Percentiles rank a stretch among this genome's conserved stretches.
Evolutionary conservation across 2,113 vertebrate species (phyloP).

Genomic region (Nematolebias whitei): DNA sequence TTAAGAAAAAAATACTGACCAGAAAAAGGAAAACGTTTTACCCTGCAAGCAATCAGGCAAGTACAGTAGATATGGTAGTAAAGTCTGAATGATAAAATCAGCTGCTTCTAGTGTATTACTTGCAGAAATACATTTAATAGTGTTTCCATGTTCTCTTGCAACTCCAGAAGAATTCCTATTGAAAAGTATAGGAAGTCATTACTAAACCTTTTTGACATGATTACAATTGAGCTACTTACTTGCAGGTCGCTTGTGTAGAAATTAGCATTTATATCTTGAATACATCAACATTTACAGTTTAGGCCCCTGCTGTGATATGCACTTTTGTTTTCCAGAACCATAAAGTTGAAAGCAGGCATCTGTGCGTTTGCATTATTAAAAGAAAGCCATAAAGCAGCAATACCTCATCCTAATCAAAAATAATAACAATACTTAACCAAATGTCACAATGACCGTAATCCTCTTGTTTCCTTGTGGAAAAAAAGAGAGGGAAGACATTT

Average conservation of each 20-base stretch:
- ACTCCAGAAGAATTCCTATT: conserved; percentile 56
- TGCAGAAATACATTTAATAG: conserved; percentile 31
- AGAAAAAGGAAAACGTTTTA: too few species aligned
- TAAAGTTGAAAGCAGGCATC: conserved; percentile 60
- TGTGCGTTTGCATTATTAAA: conserved; percentile 63
- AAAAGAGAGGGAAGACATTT: conserved; percentile 73
- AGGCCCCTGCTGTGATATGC: conserved; percentile 58
- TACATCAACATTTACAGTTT: conserved; percentile 66
- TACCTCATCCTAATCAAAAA: conserved; percentile 70
- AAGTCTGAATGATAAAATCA: conserved; percentile 3
- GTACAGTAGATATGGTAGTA: conserved; percentile 18
- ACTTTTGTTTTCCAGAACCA: conserved; percentile 69
- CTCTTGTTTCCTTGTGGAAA: conserved; percentile 66
- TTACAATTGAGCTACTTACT: conserved; percentile 52
- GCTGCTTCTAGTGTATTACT: conserved; percentile 15
- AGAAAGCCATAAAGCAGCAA: conserved; percentile 66
- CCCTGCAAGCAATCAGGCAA: too few species aligned
- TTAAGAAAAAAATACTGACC: too few species aligned
- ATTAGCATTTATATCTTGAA: conserved; percentile 68
- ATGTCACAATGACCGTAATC: conserved; percentile 63
- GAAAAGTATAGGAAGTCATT: conserved; percentile 55
- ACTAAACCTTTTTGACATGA: conserved; percentile 61
- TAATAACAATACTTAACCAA: conserved; percentile 72
- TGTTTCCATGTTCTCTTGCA: conserved; percentile 48
- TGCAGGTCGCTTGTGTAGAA: conserved; percentile 56